Evolutionary conservation across 2,888 invertebrate species (phyloP).

Genomic region (Tolmerus cingulatus): DNA sequence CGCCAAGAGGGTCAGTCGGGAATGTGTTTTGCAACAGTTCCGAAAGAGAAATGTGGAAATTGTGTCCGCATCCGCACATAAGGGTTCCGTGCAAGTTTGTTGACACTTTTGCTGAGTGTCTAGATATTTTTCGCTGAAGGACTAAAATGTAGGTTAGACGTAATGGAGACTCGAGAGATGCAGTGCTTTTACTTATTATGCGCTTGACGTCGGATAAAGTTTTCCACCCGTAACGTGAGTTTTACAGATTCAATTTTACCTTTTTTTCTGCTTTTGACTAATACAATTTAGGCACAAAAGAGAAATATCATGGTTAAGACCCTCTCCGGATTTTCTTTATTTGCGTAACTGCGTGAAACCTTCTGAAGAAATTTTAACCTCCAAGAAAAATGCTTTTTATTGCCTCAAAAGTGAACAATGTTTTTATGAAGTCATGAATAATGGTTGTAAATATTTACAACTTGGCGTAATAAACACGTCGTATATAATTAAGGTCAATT

Average conservation of each 20-base stretch:
- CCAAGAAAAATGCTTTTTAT: neutral
- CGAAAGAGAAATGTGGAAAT: neutral
- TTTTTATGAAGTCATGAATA: neutral
- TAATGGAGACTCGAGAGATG: neutral
- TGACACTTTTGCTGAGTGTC: neutral
- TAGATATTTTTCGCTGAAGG: neutral
- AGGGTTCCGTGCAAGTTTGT: neutral
- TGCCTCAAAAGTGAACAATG: neutral
- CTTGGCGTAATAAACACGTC: neutral
- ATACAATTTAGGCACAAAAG: neutral
- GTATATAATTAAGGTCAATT: neutral
- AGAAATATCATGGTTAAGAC: neutral
- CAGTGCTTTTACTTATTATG: neutral
- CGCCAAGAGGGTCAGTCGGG: neutral
- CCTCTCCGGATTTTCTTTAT: neutral
- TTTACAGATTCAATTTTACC: neutral
- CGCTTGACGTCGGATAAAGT: neutral
- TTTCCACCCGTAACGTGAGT: neutral
- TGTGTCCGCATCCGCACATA: neutral
- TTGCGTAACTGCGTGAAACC: neutral
- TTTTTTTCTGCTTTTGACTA: neutral
- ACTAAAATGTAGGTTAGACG: neutral
- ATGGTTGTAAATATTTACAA: neutral
- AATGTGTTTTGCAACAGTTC: neutral
- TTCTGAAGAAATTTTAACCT: neutral